Evolutionary conservation across 1,140 invertebrate species (phyloP).

Genomic region (Drosophila ohnishii): DNA sequence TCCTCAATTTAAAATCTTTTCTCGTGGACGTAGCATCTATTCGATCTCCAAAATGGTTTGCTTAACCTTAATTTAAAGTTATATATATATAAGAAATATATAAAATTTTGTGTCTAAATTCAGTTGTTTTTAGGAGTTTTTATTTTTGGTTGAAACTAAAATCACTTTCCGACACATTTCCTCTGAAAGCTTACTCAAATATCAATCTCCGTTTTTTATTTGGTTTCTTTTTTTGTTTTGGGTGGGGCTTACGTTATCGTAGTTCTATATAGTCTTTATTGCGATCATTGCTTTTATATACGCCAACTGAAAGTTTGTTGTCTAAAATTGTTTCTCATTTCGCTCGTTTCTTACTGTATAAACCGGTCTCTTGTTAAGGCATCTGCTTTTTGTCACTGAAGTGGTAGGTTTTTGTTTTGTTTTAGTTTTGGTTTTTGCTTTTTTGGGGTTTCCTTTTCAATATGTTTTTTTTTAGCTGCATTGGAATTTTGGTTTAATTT

Average conservation of each 20-base stretch:
- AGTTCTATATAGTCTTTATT: slow-evolving; percentile 61
- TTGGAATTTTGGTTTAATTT: slow-evolving; percentile 49
- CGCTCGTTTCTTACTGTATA: slow-evolving; percentile 65
- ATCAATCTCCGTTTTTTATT: slow-evolving; percentile 14
- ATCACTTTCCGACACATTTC: slow-evolving; percentile 28
- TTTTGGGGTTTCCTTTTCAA: slow-evolving; percentile 32
- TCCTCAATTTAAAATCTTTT: slow-evolving; percentile 65
- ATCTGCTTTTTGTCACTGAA: slow-evolving; percentile 81
- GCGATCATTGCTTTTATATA: slow-evolving; percentile 49
- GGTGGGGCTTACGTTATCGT: slow-evolving; percentile 75
- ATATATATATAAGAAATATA: slow-evolving; percentile 70
- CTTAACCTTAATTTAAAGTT: slow-evolving; percentile 67
- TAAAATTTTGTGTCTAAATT: slow-evolving; percentile 80
- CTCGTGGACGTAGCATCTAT: slow-evolving; percentile 56
- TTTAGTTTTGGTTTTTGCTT: slow-evolving; percentile 32
- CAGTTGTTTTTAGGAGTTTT: slow-evolving; percentile 82
- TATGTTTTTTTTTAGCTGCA: slow-evolving; percentile 22
- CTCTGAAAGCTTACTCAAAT: slow-evolving; percentile 40
- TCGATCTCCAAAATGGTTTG: slow-evolving; percentile 55
- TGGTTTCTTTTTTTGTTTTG: slow-evolving; percentile 43
- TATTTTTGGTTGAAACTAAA: slow-evolving; percentile 47
- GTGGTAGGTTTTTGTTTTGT: slow-evolving; percentile 59
- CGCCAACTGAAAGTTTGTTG: slow-evolving; percentile 64
- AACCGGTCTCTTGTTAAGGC: slow-evolving; percentile 79
- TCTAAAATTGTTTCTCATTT: slow-evolving; percentile 60